A percentile compares a stretch with the other conserved stretches of the same genome.
Conservation (phyloP, 2,888 invertebrate species). For the Drosophila prostipennis region DNA sequence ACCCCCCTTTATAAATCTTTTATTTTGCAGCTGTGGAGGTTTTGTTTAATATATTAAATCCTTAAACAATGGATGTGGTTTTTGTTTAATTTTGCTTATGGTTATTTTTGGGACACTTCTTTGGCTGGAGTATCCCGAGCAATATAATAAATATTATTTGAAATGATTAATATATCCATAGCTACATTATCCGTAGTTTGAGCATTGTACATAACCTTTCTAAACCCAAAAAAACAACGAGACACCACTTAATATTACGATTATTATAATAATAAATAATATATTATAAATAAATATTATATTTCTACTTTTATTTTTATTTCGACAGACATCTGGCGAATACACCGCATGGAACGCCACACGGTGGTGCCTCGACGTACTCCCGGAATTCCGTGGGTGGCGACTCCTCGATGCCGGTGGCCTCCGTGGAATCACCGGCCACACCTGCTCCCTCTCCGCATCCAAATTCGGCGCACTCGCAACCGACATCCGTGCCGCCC, state of each 20-base stretch:
- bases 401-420: slow-evolving; percentile 81
- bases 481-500: slow-evolving; percentile 89
- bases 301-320: slow-evolving; percentile 4
- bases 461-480: slow-evolving; percentile 88
- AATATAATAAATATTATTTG: slow-evolving; percentile 20
- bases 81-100: slow-evolving; percentile 24
- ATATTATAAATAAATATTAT: too few relatives aligned
- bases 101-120: slow-evolving; percentile 8
- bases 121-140: slow-evolving; percentile 1
- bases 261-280: too few relatives aligned
- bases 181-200: slow-evolving; percentile 42
- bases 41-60: slow-evolving; percentile 20
- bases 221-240: background rate
- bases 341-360: slow-evolving; percentile 85
- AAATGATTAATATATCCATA: slow-evolving; percentile 30
- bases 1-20: background rate
- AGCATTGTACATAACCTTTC: slow-evolving; percentile 45
- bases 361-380: slow-evolving; percentile 88
- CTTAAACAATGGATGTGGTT: slow-evolving; percentile 45
- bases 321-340: slow-evolving; percentile 57
- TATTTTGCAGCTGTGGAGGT: slow-evolving; percentile 30
- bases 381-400: slow-evolving; percentile 86
- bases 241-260: background rate
- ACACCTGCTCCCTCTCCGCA: slow-evolving; percentile 89
- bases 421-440: slow-evolving; percentile 87